Conservation (phyloP, 2,888 invertebrate species). For the Drosophila neoperkinsi region DNA sequence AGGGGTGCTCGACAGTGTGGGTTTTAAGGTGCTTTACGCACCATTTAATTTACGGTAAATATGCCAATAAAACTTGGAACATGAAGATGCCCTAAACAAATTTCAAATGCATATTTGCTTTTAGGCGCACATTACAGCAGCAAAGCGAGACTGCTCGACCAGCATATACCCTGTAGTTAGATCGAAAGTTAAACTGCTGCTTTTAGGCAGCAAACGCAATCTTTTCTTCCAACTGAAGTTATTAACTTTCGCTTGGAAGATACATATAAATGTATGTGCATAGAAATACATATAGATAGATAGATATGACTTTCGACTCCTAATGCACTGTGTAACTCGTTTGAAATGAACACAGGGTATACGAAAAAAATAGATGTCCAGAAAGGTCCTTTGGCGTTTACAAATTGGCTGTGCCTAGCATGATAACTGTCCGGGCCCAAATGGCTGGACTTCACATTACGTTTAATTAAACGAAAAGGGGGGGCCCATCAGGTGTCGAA, state of each 20-base stretch:
- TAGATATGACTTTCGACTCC: not conserved
- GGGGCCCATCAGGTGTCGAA: conserved; percentile 58
- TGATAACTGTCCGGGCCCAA: conserved; percentile 49
- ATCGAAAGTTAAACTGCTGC: not conserved
- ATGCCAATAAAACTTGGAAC: conserved; percentile 78
- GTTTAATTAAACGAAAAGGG: conserved; percentile 68
- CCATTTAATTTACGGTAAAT: conserved; percentile 78
- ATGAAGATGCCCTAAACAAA: conserved; percentile 57
- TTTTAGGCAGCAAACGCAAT: not conserved
- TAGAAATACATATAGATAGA: not conserved
- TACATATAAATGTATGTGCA: not conserved
- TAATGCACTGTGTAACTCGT: accelerated
- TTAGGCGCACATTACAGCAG: conserved; percentile 24
- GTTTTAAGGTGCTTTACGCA: conserved; percentile 56
- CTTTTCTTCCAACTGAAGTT: not conserved
- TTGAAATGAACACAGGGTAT: conserved; percentile 24
- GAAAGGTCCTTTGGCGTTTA: conserved; percentile 41
- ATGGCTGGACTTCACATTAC: conserved; percentile 54
- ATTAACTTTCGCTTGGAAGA: not conserved
- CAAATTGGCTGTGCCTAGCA: conserved; percentile 34
- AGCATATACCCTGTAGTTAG: conserved; percentile 9
- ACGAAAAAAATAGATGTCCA: conserved; percentile 1
- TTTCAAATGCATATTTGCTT: conserved; percentile 66
- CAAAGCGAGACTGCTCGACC: not conserved
- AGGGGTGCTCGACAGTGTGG: conserved; percentile 21